Evolutionary conservation across 2,113 vertebrate genomes (phyloP), one percentile per base, ranked within the genome.

Genomic region (Nicator chloris): DNA sequence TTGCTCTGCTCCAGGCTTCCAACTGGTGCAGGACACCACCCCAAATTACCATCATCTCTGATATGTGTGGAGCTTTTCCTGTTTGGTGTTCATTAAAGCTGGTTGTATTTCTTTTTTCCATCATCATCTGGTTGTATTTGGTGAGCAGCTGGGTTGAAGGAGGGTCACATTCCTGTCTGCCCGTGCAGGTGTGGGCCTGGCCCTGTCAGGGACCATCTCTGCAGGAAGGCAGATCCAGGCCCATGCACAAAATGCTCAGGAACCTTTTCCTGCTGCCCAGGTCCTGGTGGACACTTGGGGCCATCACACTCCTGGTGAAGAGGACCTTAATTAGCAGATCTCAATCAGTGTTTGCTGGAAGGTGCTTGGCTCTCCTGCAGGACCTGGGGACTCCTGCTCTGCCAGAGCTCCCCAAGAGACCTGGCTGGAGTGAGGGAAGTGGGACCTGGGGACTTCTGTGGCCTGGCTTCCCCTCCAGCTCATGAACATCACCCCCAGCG

Each of bases 261-360:
- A 75, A 4, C 10, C 1, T 11, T 17, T n/a, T 53, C 40, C 47
- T 82, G 2, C 59, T 78, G 10, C 27, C 3, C 53, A 15, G 2
- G 8, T 24, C n/a, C 42, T 4, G 1, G 30, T 20, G 56, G 50
- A 3, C 3, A 1, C 27, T 31, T 39, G 15, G 28, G 30, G 4
- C 31, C 61, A 45, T 16, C 24, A 7, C 13, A 8, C n/a, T 13
- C 26, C 39, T 50, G 49, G 14, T 47, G n/a, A 8, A 50, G 39
- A 75, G 26, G 20, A 11, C 30, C 13, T 75, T 16, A 14, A 13
- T 78, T 22, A 75, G 68, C 7, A 42, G 27, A 4, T 60, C 20
- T 11, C 37, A 37, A 3, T 54, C 50, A 64, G 56, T 31, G 18
- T 33, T 64, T 64, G n/a, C 39, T 70, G 54, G 42, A 23, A 19